A percentile compares a stretch with the other conserved stretches of the same genome.
Conservation (phyloP, 2,888 invertebrate species). For the Cancer borealis region DNA sequence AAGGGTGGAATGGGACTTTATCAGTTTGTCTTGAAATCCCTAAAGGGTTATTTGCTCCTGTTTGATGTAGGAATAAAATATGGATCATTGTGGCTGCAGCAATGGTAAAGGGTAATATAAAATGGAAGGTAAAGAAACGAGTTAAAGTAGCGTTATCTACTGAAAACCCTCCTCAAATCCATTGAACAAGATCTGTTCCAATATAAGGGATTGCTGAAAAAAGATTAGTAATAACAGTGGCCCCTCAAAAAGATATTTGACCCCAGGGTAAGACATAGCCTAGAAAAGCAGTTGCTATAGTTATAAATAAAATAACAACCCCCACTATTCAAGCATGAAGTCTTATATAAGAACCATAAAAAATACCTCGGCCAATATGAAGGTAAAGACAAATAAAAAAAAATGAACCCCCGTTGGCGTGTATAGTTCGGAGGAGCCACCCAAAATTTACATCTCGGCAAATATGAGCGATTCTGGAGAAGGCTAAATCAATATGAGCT, state of each 20-base stretch:
- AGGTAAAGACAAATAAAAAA: constrained; percentile 87
- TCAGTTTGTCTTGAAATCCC: constrained; percentile 85
- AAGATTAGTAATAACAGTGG: constrained; percentile 89
- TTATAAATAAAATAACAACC: constrained; percentile 84
- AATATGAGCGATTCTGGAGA: constrained; percentile 86
- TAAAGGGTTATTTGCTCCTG: constrained; percentile 86
- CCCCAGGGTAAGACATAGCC: constrained; percentile 90
- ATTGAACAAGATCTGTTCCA: constrained; percentile 85
- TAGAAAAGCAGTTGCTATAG: constrained; percentile 88
- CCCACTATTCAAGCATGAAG: constrained; percentile 85
- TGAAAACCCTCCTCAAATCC: constrained; percentile 89
- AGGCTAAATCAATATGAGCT: constrained; percentile 84
- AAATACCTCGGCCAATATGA: constrained; percentile 83
- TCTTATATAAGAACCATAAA: constrained; percentile 81
- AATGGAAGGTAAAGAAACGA: constrained; percentile 89
- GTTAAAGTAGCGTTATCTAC: constrained; percentile 87
- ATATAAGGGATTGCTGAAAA: constrained; percentile 87
- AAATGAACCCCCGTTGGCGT: constrained; percentile 87
- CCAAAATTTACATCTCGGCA: constrained; percentile 87
- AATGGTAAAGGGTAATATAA: constrained; percentile 87
- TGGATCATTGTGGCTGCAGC: constrained; percentile 84
- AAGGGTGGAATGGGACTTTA: constrained; percentile 79
- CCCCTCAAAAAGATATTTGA: constrained; percentile 91
- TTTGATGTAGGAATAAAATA: constrained; percentile 85
- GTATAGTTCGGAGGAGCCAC: constrained; percentile 85